Evolutionary conservation across 2,888 invertebrate genomes (phyloP).

Genomic region (Sphaerophoria taeniata): DNA sequence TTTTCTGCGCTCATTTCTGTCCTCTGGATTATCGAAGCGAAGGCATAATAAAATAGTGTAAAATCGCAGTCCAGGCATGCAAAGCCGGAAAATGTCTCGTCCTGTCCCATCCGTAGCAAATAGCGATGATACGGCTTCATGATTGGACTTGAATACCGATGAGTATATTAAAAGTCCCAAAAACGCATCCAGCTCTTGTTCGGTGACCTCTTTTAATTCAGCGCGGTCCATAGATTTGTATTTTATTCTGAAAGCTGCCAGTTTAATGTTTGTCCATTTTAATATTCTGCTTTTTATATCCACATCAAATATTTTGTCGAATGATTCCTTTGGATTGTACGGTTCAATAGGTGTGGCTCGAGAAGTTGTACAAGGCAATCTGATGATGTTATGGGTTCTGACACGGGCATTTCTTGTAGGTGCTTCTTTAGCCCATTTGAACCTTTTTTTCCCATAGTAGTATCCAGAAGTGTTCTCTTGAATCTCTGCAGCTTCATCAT

Average conservation of each 20-base stretch:
- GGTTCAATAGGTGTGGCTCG: not conserved
- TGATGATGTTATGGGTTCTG: conserved; percentile 2
- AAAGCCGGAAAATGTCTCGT: conserved; percentile 64
- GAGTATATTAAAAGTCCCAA: conserved; percentile 66
- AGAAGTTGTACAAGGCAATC: conserved; percentile 8
- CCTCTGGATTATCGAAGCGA: conserved; percentile 49
- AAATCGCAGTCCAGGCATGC: conserved; percentile 55
- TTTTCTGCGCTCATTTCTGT: conserved; percentile 35
- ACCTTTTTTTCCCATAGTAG: conserved; percentile 1
- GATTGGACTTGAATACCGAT: conserved; percentile 67
- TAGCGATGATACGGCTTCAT: conserved; percentile 52
- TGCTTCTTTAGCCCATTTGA: conserved; percentile 2
- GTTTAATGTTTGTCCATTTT: not conserved
- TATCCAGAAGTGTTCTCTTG: not conserved
- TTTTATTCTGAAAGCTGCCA: not conserved
- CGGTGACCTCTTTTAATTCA: conserved; percentile 1
- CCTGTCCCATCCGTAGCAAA: conserved; percentile 71
- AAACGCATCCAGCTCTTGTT: conserved; percentile 57
- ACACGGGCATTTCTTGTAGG: not conserved
- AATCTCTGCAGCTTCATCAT: not conserved
- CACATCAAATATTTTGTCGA: conserved; percentile 4
- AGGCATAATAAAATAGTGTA: conserved; percentile 50
- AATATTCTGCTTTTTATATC: not conserved
- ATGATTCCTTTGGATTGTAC: not conserved
- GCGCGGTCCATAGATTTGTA: not conserved